phyloP scores from a whole-genome alignment of 2,888 invertebrate species.

The Agrochola lychnidis region DNA sequence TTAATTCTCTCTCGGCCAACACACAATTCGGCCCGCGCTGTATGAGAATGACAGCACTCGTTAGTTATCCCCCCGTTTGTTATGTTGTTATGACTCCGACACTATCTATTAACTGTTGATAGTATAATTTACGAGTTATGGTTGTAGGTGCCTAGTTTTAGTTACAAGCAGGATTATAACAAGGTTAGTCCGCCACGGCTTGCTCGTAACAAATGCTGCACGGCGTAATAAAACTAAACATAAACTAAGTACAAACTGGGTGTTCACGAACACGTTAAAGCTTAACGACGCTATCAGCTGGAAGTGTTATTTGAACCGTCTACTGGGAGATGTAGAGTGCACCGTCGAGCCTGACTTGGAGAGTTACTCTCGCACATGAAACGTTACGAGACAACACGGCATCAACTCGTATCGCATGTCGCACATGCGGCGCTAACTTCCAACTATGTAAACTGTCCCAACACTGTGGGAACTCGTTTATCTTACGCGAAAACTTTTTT shows the following conservation, averaged over 20 bases:
- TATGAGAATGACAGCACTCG: conserved; percentile 83
- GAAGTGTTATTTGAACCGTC: conserved; percentile 79
- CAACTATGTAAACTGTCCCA: conserved; percentile 34
- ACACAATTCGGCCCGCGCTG: conserved; percentile 76
- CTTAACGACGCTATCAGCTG: conserved; percentile 78
- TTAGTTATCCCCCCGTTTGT: conserved; percentile 79
- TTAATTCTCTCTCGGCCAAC: conserved; percentile 78
- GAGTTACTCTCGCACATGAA: conserved; percentile 55
- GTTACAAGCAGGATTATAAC: conserved; percentile 64
- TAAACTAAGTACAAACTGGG: conserved; percentile 78
- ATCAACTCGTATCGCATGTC: conserved; percentile 43
- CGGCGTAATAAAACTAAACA: conserved; percentile 78
- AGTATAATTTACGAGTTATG: conserved; percentile 70
- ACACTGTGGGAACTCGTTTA: conserved; percentile 29
- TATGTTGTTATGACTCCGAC: conserved; percentile 78
- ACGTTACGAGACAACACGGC: conserved; percentile 54
- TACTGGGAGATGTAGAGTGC: conserved; percentile 72
- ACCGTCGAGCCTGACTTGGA: conserved; percentile 63
- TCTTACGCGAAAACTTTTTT: conserved; percentile 19
- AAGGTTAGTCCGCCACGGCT: conserved; percentile 58
- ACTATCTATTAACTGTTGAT: conserved; percentile 79
- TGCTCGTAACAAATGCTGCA: conserved; percentile 69
- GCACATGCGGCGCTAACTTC: conserved; percentile 45
- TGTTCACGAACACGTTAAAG: conserved; percentile 77
- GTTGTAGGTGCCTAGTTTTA: conserved; percentile 61